These are phyloP conservation scores for Progne subis DNA, from an alignment of 2,113 vertebrate species.

Conservation along the genomic window DNA sequence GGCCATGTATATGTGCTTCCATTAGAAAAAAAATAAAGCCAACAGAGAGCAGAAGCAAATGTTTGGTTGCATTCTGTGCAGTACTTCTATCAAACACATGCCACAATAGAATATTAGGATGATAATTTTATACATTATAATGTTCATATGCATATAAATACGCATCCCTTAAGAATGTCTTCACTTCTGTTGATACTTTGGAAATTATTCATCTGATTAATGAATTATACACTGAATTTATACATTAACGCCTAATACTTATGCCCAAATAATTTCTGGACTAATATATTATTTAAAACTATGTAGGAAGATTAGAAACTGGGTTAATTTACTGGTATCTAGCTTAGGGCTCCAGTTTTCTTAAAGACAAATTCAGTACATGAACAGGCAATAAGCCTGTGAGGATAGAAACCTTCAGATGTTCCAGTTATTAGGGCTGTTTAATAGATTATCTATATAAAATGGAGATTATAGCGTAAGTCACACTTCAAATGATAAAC, in stretches of 20 bases:
- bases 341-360: slow-evolving; percentile 25
- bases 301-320: slow-evolving; percentile 46
- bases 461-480: not conserved
- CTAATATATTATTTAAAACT: slow-evolving; percentile 61
- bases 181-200: slow-evolving; percentile 45
- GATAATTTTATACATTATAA: slow-evolving; percentile 62
- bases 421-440: not conserved
- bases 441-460: not conserved
- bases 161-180: slow-evolving; percentile 32
- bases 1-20: not conserved
- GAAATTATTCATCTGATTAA: slow-evolving; percentile 57
- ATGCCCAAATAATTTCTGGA: slow-evolving; percentile 30
- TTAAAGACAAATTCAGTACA: not conserved
- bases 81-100: slow-evolving; percentile 22
- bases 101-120: slow-evolving; percentile 52
- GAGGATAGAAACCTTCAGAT: not conserved
- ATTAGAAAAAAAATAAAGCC: not conserved
- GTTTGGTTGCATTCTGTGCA: slow-evolving; percentile 12
- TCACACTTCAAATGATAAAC: not conserved
- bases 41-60: not conserved
- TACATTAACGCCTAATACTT: slow-evolving; percentile 31
- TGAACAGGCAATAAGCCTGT: not conserved
- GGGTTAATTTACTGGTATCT: slow-evolving; percentile 43
- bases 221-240: slow-evolving; percentile 65
- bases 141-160: slow-evolving; percentile 43